Base-by-base conservation (phyloP, 2,797 vertebrate species). In the Oryzias dopingdopingensis region DNA sequence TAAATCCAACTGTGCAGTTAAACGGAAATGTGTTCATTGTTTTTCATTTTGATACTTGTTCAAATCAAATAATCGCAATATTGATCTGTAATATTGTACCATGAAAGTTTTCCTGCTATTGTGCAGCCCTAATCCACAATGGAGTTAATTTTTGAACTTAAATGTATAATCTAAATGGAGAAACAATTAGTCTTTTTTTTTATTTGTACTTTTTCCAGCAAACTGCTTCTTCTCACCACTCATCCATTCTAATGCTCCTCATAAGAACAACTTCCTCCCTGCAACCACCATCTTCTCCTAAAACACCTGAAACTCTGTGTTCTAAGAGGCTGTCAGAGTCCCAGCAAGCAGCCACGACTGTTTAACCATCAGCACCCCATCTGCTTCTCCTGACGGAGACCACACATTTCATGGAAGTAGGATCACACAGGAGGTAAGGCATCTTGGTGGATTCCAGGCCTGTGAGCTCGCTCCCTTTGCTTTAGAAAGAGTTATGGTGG, bases 401-500 rank as follows among this genome's bases (percentile, higher is more conserved):
- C 80, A 83, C 80, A 85, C 76, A 76, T 79, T 77, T 65, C 57
- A 76, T 49, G 17, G 62, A 56, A 75, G 43, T 23, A 50, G 65
- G 44, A 56, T 77, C 69, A 65, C 44, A 70, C 4, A 4, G 66
- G 76, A 72, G 65, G 70, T 65, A 54, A 71, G 70, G 74, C 44
- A 52, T 40, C 24, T 20, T 53, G 62, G 77, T 49, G 61, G 80
- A 87, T 88, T 91, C 86, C 86, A 81, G 76, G 62, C 68, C 54
- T 13, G 54, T 88, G 88, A 90, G 84, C 79, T 75, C 70, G 69
- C 72, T 66, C 48, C 55, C 83, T 74, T 71, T 65, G 65, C 56
- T 73, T 56, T 63, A 60, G 72, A 80, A 80, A 84, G 86, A 90
- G 80, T 89, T 91, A 90, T 86, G 75, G 77, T 74, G 54, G 65